These are phyloP conservation scores for Leptinotarsa lineolata DNA, from an alignment of 1,140 invertebrate species.

Conservation along the genomic window DNA sequence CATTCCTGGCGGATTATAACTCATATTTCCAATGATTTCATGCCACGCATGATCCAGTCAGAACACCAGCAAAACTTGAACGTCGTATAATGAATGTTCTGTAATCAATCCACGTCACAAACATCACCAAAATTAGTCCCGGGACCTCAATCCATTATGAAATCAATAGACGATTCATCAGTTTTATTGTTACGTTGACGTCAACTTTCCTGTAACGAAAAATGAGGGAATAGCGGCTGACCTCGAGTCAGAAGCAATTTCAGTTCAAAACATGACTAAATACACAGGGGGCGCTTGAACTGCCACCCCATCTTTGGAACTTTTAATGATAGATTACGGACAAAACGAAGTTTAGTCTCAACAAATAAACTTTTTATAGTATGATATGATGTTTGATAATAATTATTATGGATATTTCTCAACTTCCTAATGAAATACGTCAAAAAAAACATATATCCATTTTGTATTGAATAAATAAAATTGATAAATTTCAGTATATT, in stretches of 20 bases:
- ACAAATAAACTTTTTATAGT: background rate
- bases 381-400: background rate
- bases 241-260: background rate
- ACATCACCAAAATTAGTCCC: background rate
- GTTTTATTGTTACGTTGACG: background rate
- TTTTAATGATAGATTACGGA: background rate
- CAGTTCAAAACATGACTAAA: background rate
- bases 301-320: background rate
- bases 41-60: too few species aligned
- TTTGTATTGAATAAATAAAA: too few species aligned
- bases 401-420: too few species aligned
- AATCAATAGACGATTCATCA: constrained; percentile 6
- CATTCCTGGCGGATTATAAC: too few species aligned
- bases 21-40: too few species aligned
- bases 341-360: background rate
- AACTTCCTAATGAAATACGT: too few species aligned
- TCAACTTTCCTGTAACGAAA: background rate
- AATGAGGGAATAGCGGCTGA: background rate
- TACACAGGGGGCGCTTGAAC: background rate
- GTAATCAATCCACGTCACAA: background rate
- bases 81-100: background rate
- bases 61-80: too few species aligned
- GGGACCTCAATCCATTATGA: background rate
- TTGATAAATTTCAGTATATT: too few species aligned
- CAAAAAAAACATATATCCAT: too few species aligned